Conservation (phyloP, 2,797 vertebrate genomes). For the Artibeus jamaicensis region DNA sequence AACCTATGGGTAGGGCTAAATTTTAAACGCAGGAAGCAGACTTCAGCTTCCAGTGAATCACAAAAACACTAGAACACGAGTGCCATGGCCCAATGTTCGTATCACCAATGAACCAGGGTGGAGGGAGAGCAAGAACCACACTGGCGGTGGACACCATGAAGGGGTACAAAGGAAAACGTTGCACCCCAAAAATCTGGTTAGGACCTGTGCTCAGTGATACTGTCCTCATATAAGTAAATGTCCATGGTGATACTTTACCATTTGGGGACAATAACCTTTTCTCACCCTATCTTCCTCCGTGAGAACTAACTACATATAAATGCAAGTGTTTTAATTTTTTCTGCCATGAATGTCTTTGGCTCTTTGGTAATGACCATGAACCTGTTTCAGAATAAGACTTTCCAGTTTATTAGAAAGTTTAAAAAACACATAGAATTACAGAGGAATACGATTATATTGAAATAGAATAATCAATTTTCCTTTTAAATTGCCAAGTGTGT, state of each 20-base stretch:
- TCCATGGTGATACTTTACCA: neutral
- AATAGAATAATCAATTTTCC: neutral
- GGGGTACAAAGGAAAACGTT: neutral
- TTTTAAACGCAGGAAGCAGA: neutral
- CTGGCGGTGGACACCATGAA: too few relatives aligned
- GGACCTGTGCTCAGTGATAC: neutral
- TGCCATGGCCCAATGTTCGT: neutral
- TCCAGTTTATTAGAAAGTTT: neutral
- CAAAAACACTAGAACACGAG: neutral
- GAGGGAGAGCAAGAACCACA: neutral
- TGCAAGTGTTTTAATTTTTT: neutral
- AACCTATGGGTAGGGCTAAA: neutral
- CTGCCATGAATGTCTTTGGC: neutral
- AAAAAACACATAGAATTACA: neutral
- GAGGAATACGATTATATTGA: neutral
- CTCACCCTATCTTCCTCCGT: neutral
- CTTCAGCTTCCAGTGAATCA: neutral
- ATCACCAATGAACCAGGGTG: too few relatives aligned
- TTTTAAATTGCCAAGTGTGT: neutral
- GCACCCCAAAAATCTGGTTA: neutral
- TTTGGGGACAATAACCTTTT: neutral
- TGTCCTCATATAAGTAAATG: neutral
- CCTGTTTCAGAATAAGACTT: neutral
- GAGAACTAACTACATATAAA: neutral
- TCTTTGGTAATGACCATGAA: neutral